Conservation (phyloP, 2,888 invertebrate species). For the Agrilus mali region DNA sequence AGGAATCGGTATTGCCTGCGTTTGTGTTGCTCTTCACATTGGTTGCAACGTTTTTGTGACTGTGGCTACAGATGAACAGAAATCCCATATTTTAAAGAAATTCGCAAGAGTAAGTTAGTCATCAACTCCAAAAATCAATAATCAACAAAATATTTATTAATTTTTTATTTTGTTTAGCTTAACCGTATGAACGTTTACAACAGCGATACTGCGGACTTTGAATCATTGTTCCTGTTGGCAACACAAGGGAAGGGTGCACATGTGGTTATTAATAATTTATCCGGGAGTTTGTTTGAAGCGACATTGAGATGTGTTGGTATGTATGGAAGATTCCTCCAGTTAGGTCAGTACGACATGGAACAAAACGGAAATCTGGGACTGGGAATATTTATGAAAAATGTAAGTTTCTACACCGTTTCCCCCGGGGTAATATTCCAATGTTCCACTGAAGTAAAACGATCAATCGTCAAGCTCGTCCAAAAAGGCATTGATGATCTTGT, state of each 20-base stretch:
- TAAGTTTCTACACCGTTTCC: constrained; percentile 67
- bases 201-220: constrained; percentile 57
- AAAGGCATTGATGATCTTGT: constrained; percentile 50
- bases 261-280: constrained; percentile 77
- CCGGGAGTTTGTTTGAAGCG: constrained; percentile 76
- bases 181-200: constrained; percentile 24
- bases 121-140: neutral
- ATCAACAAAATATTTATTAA: constrained; percentile 1
- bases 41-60: constrained; percentile 51
- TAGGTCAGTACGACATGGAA: constrained; percentile 71
- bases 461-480: constrained; percentile 43
- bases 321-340: constrained; percentile 66
- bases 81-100: constrained; percentile 23
- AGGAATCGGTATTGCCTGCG: constrained; percentile 60
- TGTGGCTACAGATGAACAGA: constrained; percentile 38
- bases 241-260: constrained; percentile 85
- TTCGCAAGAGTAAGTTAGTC: constrained; percentile 23
- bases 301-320: constrained; percentile 47
- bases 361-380: constrained; percentile 57
- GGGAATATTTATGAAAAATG: constrained; percentile 61
- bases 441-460: constrained; percentile 38
- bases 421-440: constrained; percentile 53
- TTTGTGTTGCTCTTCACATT: constrained; percentile 44
- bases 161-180: constrained; percentile 17
- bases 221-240: constrained; percentile 63